These are phyloP conservation scores for Torymus auratus DNA, from an alignment of 2,888 invertebrate genomes.

Conservation along the genomic window DNA sequence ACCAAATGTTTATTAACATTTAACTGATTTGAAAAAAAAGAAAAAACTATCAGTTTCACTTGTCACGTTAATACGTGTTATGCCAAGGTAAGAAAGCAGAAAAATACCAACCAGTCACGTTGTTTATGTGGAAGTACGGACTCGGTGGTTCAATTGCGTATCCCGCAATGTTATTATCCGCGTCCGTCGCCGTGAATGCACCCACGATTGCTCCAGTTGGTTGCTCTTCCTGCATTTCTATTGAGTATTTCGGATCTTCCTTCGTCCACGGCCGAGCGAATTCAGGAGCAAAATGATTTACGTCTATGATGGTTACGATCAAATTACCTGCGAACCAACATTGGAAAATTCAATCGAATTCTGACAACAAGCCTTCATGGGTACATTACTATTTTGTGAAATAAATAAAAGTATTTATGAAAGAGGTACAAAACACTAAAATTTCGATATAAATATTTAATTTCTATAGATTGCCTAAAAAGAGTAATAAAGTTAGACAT, in stretches of 20 bases:
- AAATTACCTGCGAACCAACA: constrained; percentile 78
- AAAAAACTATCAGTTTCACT: no score
- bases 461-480: no score
- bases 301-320: constrained; percentile 80
- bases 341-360: no score
- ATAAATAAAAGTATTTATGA: no score
- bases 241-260: constrained; percentile 81
- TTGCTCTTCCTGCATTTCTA: constrained; percentile 89
- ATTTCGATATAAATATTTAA: no score
- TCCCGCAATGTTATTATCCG: constrained; percentile 88
- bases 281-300: constrained; percentile 80
- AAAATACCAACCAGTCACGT: constrained; percentile 82
- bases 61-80: neutral
- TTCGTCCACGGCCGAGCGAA: constrained; percentile 86
- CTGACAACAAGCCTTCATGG: no score
- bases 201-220: constrained; percentile 87
- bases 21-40: no score
- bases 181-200: constrained; percentile 88
- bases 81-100: constrained; percentile 22
- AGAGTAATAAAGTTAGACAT: no score
- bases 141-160: constrained; percentile 84
- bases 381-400: no score
- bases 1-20: no score
- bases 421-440: no score
- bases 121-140: constrained; percentile 88